Base-by-base conservation (phyloP, 2,113 vertebrate species). In the Tupaia tana region DNA sequence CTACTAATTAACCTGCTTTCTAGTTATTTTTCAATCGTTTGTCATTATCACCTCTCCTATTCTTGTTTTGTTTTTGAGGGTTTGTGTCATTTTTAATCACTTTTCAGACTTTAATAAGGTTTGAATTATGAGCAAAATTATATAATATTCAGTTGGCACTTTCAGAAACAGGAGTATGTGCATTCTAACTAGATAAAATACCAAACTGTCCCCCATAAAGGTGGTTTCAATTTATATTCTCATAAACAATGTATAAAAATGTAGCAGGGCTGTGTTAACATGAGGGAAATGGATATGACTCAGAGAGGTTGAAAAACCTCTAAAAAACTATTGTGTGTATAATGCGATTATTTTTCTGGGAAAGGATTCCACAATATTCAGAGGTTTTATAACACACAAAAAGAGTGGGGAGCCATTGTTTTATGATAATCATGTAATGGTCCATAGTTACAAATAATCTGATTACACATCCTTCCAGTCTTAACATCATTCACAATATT, bases 341-440 rank as follows among this genome's bases (percentile, higher is more conserved):
- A 93, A 93, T 75, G 43, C 0, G 18, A 86, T 94, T 97, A 86
- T 96, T 96, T 93, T 93, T 93, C 59, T 84, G 27, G 56, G 75
- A 94, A 94, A 9, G 22, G 14, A 93, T 91, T 96, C 58, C 25
- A 95, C 27, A 93, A 91, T 22, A 87, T 89, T 87, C 82, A 91
- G 52, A 93, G 63, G 4, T 95, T 93, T 94, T 56, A 34, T 73
- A 94, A 77, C 1, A 56, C 69, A 43, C 43, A 43, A 80, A 67
- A 70, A 89, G 81, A 71, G 79, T 20, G 80, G 80, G 61, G 14
- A 89, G 86, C 56, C 74, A 91, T 43, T 97, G 66, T 93, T 95
- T 96, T 89, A 94, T 84, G 14, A 34, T 84, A 95, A 95, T 88
- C 69, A 83, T 80, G 70, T 83, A 93, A 96, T 86, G 56, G 82